Percentiles rank a stretch among this genome's conserved stretches.
Conservation (phyloP, 2,113 vertebrate species). For the Elanoides forficatus region DNA sequence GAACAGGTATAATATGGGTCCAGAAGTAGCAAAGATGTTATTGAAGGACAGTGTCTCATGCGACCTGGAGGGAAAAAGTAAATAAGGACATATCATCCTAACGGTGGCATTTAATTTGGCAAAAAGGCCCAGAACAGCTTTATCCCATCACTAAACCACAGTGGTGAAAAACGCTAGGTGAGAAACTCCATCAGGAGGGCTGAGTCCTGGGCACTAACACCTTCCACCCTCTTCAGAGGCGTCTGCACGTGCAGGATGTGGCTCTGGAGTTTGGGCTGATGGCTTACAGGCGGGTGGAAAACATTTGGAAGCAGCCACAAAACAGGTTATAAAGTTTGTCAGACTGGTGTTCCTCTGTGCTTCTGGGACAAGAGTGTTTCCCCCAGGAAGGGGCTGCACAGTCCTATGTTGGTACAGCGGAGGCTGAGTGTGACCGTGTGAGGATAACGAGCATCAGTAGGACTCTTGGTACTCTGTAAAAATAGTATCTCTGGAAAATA, state of each 20-base stretch:
- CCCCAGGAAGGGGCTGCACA: rapidly evolving
- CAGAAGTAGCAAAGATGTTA: neutral
- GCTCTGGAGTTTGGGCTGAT: neutral
- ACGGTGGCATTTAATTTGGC: neutral
- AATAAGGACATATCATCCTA: neutral
- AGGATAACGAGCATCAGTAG: neutral
- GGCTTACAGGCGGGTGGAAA: neutral
- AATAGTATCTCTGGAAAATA: neutral
- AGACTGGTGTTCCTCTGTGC: neutral
- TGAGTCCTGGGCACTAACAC: neutral
- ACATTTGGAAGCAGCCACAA: neutral
- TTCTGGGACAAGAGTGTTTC: neutral
- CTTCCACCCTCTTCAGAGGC: neutral
- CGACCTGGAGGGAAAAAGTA: neutral
- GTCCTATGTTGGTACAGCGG: neutral
- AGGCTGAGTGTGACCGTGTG: rapidly evolving
- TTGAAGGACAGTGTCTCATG: neutral
- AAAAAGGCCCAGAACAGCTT: neutral
- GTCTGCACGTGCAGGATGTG: rapidly evolving
- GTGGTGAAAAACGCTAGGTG: rapidly evolving
- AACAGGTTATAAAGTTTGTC: neutral
- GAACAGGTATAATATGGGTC: neutral
- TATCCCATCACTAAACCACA: neutral
- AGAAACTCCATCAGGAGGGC: neutral
- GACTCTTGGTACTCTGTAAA: neutral